Evolutionary conservation across 1,140 invertebrate genomes (phyloP).

Genomic region (Drosophila azteca): DNA sequence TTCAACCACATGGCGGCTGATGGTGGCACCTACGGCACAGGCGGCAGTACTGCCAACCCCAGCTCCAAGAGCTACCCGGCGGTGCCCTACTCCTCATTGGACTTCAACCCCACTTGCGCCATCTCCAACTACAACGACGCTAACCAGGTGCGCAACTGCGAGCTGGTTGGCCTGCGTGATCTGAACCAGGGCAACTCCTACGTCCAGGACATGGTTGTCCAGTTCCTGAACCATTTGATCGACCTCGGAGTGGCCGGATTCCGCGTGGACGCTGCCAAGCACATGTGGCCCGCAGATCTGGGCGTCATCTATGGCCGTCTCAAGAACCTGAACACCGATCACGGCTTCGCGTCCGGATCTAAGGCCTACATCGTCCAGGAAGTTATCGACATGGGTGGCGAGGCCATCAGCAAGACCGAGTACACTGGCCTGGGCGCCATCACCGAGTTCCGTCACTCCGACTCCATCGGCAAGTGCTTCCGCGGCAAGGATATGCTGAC

Average conservation of each 20-base stretch:
- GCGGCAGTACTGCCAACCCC: constrained; percentile 85
- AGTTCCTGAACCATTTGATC: constrained; percentile 88
- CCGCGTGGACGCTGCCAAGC: constrained; percentile 89
- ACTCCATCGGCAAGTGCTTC: constrained; percentile 86
- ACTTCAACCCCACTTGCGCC: constrained; percentile 86
- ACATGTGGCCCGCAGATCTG: constrained; percentile 90
- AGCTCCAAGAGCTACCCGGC: constrained; percentile 85
- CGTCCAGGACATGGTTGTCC: constrained; percentile 88
- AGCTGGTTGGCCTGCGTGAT: constrained; percentile 89
- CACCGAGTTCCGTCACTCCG: constrained; percentile 90
- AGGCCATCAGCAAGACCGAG: constrained; percentile 84
- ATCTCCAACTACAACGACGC: constrained; percentile 86
- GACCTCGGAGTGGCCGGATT: constrained; percentile 92
- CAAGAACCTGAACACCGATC: constrained; percentile 86
- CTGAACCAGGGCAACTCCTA: constrained; percentile 87
- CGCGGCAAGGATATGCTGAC: constrained; percentile 85
- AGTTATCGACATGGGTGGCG: constrained; percentile 89
- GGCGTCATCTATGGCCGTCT: constrained; percentile 76
- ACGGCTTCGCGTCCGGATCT: constrained; percentile 86
- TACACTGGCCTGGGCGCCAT: constrained; percentile 88
- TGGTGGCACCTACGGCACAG: constrained; percentile 84
- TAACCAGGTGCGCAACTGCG: constrained; percentile 88
- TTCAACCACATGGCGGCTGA: constrained; percentile 90
- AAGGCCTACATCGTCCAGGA: constrained; percentile 91
- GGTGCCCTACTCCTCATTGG: constrained; percentile 85